phyloP scores from a whole-genome alignment of 2,888 invertebrate species.

The Oscheius sp. region DNA sequence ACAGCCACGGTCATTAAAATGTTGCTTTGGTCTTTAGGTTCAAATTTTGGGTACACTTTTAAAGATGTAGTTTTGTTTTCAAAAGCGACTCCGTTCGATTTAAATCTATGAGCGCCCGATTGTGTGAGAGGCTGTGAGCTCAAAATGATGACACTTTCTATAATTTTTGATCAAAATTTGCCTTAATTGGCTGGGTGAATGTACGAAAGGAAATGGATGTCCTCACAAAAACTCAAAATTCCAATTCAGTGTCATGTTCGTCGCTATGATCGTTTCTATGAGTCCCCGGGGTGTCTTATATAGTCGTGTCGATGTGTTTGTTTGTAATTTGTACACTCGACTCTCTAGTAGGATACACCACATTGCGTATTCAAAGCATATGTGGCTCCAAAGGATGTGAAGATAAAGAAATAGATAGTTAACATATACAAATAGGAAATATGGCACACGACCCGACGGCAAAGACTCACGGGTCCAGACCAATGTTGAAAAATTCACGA shows the following conservation, averaged over 20 bases:
- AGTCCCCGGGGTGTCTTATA: slow-evolving; percentile 15
- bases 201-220: slow-evolving; percentile 16
- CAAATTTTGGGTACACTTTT: too few relatives aligned
- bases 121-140: too few relatives aligned
- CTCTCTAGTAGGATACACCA: background rate
- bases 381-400: background rate
- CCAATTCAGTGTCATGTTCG: too few relatives aligned
- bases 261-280: slow-evolving; percentile 24
- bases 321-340: background rate
- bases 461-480: too few relatives aligned
- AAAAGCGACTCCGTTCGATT: too few relatives aligned
- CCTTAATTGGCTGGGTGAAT: slow-evolving; percentile 6
- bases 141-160: background rate
- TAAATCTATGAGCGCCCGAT: too few relatives aligned
- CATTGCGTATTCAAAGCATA: background rate
- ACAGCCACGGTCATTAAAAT: slow-evolving; percentile 29
- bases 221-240: background rate
- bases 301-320: background rate
- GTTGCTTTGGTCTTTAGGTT: background rate
- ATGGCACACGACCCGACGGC: too few relatives aligned
- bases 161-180: slow-evolving; percentile 15
- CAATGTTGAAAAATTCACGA: too few relatives aligned
- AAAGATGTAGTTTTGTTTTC: too few relatives aligned
- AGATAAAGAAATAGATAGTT: too few relatives aligned
- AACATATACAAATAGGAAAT: too few relatives aligned